These are phyloP conservation scores for Epinotia nisella DNA, from an alignment of 2,888 invertebrate species.

Conservation along the genomic window DNA sequence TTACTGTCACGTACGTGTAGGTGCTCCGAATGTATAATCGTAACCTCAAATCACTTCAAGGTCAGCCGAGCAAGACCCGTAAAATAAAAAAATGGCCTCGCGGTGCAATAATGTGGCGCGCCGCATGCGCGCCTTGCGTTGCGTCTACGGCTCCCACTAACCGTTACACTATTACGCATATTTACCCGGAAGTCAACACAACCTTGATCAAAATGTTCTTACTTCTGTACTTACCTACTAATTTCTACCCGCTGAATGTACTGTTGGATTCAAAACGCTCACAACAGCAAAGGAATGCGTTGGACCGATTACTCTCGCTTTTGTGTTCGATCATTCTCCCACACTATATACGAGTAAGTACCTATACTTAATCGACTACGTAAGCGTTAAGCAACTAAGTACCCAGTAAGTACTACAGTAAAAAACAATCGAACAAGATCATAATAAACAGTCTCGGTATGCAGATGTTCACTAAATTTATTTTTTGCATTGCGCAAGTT, in stretches of 20 bases:
- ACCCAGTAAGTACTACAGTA: conserved; percentile 40
- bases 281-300: conserved; percentile 24
- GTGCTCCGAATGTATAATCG: conserved; percentile 68
- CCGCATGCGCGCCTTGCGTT: conserved; percentile 31
- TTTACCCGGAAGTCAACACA: conserved; percentile 48
- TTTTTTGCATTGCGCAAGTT: conserved; percentile 55
- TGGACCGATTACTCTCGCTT: conserved; percentile 54
- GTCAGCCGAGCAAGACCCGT: conserved; percentile 72
- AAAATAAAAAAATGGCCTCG: conserved; percentile 71
- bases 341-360: conserved; percentile 47
- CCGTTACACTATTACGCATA: conserved; percentile 50
- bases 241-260: conserved; percentile 13
- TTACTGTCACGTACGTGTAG: conserved; percentile 57
- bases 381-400: conserved; percentile 56
- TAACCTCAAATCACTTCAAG: conserved; percentile 74
- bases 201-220: conserved; percentile 29
- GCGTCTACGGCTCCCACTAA: conserved; percentile 33
- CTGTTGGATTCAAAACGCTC: neutral
- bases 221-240: conserved; percentile 35
- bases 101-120: conserved; percentile 66
- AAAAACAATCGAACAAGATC: conserved; percentile 29
- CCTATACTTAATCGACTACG: conserved; percentile 46
- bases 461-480: conserved; percentile 37
- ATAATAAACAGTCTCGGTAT: conserved; percentile 19
- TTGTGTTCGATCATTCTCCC: conserved; percentile 60